Evolutionary conservation across 1,140 invertebrate species (phyloP).

Genomic region (Amphibalanus amphitrite): DNA sequence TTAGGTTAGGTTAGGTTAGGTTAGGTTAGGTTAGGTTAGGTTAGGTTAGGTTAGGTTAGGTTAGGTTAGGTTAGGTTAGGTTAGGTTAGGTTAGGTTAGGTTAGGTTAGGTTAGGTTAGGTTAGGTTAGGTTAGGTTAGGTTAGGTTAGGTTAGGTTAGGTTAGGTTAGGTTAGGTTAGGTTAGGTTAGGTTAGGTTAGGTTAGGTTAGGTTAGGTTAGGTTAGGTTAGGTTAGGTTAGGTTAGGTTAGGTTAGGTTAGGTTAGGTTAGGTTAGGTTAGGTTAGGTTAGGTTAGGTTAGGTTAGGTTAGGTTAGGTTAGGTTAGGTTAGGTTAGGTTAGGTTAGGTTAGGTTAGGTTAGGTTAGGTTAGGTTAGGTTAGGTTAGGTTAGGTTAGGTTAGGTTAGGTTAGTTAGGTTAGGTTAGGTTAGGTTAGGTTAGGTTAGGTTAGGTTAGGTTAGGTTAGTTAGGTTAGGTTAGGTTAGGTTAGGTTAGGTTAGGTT

Average conservation of each 20-base stretch:
- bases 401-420: constrained; percentile 12
- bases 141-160: constrained; percentile 6
- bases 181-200: constrained; percentile 8
- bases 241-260: constrained; percentile 11
- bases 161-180: constrained; percentile 9
- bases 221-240: constrained; percentile 10
- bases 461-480: too few species aligned
- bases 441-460: too few species aligned
- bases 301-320: constrained; percentile 3
- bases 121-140: constrained; percentile 11
- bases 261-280: constrained; percentile 10
- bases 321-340: constrained; percentile 9
- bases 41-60: constrained; percentile 11
- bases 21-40: constrained; percentile 5
- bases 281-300: constrained; percentile 11
- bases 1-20: constrained; percentile 10
- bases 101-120: constrained; percentile 11
- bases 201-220: constrained; percentile 12
- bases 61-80: constrained; percentile 10
- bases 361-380: constrained; percentile 11
- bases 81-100: constrained; percentile 3
- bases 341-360: constrained; percentile 12
- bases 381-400: constrained; percentile 11
- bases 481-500: constrained; percentile 13
- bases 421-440: too few species aligned